Base-by-base conservation (phyloP, 2,113 vertebrate genomes). In the Coracopsis vasa region DNA sequence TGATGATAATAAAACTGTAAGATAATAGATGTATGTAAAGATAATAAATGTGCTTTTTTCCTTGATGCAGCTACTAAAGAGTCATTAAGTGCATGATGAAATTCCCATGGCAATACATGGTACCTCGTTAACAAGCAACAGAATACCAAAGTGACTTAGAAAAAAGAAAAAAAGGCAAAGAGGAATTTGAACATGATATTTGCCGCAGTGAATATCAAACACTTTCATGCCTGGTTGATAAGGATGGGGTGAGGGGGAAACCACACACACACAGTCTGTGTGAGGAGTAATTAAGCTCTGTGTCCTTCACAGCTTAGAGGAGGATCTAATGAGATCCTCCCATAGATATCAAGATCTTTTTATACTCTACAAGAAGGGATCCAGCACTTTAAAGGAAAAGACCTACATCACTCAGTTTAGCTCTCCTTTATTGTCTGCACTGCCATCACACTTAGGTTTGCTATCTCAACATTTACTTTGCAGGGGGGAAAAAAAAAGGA, bases 161-260 rank as follows among this genome's bases (percentile, higher is more conserved):
- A 35, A 58, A n/a, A 56, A 58, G 23, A 56, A 66, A 37, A 42
- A 53, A 56, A 64, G 8, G 12, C 3, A 44, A 50, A 71, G 20
- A 56, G 9, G 14, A 85, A 82, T 72, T 37, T 23, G 13, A 90
- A 75, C 15, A 37, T 3, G 17, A 29, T 39, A 85, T 23, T 60
- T 48, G 16, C 65, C 79, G 31, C 13, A 56, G 77, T 37, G 71
- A 84, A 16, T 48, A 94, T 23, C 73, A 91, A 83, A 83, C 4
- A 48, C 7, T 79, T 67, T 21, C 69, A 54, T 37, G 35, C 27
- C 35, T 51, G 17, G 42, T 13, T 69, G 45, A 53, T 11, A 56
- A 10, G 24, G 6, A 25, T 2, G 0, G 3, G 16, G 4, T 7
- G 6, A 10, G 6, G 6, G 2, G 2, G 6, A 72, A 25, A 10